Percentiles rank a stretch among this genome's conserved stretches.
Conservation (phyloP, 2,113 vertebrate species). For the Heterotilapia buettikoferi region DNA sequence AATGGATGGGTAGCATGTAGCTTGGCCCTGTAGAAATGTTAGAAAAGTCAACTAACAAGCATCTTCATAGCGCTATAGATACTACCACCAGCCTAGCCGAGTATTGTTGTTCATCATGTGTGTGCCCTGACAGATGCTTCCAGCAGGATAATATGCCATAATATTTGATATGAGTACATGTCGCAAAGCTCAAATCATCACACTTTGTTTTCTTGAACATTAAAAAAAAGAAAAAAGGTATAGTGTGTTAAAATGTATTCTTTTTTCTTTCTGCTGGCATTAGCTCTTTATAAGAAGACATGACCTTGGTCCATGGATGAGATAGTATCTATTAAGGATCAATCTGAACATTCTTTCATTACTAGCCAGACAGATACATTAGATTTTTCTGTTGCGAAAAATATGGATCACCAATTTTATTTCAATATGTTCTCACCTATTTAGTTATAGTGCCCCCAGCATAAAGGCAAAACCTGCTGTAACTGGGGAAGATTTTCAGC, state of each 20-base stretch:
- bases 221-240: background rate
- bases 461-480: background rate
- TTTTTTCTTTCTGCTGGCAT: background rate
- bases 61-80: fast-evolving
- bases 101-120: background rate
- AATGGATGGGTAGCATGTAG: background rate
- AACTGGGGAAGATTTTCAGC: background rate
- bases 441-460: background rate
- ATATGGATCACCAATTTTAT: background rate
- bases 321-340: background rate
- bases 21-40: background rate
- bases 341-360: background rate
- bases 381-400: background rate
- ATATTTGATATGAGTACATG: background rate
- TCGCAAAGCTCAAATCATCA: background rate
- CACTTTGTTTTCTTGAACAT: background rate
- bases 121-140: background rate
- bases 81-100: background rate
- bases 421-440: background rate
- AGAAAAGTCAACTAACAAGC: background rate
- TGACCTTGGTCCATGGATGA: background rate
- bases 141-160: background rate
- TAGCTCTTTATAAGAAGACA: background rate
- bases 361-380: background rate
- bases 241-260: background rate